Percentiles rank a stretch among this genome's conserved stretches.
Conservation (phyloP, 2,888 invertebrate species). For the Tridacna crocea region DNA sequence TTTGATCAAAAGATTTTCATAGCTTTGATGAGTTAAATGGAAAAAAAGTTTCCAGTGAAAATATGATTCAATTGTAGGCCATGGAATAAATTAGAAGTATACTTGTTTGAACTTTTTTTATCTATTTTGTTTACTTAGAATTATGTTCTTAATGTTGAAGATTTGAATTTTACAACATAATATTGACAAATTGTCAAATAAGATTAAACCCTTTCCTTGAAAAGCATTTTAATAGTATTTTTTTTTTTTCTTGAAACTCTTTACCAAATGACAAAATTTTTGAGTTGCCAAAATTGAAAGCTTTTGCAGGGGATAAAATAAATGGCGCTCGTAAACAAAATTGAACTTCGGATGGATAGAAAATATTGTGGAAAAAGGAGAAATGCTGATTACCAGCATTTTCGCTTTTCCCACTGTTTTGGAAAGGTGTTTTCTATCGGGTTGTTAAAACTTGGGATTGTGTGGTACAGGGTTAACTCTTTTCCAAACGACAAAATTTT, state of each 20-base stretch:
- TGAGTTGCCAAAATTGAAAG: too few relatives aligned
- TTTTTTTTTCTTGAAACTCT: not conserved
- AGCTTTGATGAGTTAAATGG: not conserved
- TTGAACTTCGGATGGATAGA: too few relatives aligned
- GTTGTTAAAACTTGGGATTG: too few relatives aligned
- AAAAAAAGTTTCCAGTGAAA: not conserved
- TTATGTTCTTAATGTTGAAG: constrained; percentile 9
- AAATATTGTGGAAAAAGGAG: too few relatives aligned
- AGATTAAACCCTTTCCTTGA: constrained; percentile 22
- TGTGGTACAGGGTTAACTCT: too few relatives aligned
- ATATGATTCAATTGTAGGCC: not conserved
- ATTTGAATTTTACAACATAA: constrained; percentile 15
- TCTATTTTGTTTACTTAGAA: constrained; percentile 13
- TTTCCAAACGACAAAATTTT: too few relatives aligned
- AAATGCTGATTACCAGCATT: too few relatives aligned
- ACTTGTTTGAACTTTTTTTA: constrained; percentile 2
- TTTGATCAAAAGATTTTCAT: not conserved
- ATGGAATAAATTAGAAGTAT: constrained; percentile 10
- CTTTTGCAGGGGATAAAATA: too few relatives aligned
- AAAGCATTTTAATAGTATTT: not conserved
- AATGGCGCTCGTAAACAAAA: too few relatives aligned
- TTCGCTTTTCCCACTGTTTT: too few relatives aligned
- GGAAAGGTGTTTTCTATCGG: too few relatives aligned
- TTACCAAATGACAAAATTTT: too few relatives aligned
- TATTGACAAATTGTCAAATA: constrained; percentile 9